These are phyloP conservation scores for Halcyon leucocephala DNA, from an alignment of 2,797 vertebrate species.

Conservation along the genomic window DNA sequence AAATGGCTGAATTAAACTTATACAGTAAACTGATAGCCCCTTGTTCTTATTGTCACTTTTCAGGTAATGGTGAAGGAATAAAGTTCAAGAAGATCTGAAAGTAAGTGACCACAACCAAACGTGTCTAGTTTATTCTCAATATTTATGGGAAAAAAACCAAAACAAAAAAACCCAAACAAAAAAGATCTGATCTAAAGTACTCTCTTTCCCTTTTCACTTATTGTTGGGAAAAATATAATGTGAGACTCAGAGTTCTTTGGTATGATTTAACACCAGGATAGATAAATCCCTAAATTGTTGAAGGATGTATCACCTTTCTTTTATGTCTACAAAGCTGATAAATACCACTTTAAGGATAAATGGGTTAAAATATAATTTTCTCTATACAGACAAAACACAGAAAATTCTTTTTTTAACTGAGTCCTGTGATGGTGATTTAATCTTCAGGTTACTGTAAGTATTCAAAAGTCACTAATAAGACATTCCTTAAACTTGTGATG, in stretches of 20 bases:
- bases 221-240: not conserved
- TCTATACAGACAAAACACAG: not conserved
- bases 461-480: not conserved
- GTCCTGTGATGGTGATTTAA: not conserved
- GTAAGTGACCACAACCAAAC: not conserved
- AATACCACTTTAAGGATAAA: not conserved
- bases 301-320: not conserved
- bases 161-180: too few relatives aligned
- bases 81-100: not conserved
- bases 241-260: not conserved
- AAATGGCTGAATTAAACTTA: not conserved
- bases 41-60: not conserved
- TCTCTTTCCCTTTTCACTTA: not conserved
- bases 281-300: not conserved
- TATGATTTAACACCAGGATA: not conserved
- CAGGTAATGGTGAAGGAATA: not conserved
- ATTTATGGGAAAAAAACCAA: not conserved
- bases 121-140: not conserved
- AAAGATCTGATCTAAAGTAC: not conserved
- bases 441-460: not conserved
- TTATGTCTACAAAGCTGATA: not conserved
- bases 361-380: not conserved
- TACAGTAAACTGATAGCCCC: not conserved
- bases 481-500: not conserved
- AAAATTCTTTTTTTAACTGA: not conserved